Evolutionary conservation across 1,140 invertebrate genomes (phyloP).

Genomic region (Cataglyphis hispanica): DNA sequence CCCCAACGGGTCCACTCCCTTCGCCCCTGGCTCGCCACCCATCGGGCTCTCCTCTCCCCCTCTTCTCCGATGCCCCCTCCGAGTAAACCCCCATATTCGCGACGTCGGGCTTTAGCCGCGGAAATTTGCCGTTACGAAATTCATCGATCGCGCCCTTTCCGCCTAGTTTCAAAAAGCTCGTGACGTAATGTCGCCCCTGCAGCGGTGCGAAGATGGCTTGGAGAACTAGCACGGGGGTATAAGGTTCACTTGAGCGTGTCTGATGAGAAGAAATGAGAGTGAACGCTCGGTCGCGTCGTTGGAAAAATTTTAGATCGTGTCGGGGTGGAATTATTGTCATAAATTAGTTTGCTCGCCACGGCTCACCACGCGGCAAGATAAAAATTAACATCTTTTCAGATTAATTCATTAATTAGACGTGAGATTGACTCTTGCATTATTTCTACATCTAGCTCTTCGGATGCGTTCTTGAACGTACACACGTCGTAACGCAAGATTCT

Average conservation of each 20-base stretch:
- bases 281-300: not conserved
- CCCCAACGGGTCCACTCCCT: constrained; percentile 54
- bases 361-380: no score
- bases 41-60: constrained; percentile 22
- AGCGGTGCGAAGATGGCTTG: constrained; percentile 7
- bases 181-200: not conserved
- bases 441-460: not conserved
- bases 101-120: constrained; percentile 69
- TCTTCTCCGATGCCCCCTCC: not conserved
- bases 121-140: constrained; percentile 77
- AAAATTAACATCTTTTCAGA: not conserved
- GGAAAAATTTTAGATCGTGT: not conserved
- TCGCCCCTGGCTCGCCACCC: constrained; percentile 56
- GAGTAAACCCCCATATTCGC: constrained; percentile 43
- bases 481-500: not conserved
- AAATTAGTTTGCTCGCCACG: not conserved
- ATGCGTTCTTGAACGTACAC: not conserved
- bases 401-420: not conserved
- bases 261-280: not conserved
- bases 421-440: not conserved
- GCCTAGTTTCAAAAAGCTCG: constrained; percentile 41
- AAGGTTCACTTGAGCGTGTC: not conserved
- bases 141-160: constrained; percentile 73
- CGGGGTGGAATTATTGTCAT: not conserved
- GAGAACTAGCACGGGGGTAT: not conserved